Evolutionary conservation across 2,888 invertebrate genomes (phyloP).

Genomic region (Plagodis dolabraria): DNA sequence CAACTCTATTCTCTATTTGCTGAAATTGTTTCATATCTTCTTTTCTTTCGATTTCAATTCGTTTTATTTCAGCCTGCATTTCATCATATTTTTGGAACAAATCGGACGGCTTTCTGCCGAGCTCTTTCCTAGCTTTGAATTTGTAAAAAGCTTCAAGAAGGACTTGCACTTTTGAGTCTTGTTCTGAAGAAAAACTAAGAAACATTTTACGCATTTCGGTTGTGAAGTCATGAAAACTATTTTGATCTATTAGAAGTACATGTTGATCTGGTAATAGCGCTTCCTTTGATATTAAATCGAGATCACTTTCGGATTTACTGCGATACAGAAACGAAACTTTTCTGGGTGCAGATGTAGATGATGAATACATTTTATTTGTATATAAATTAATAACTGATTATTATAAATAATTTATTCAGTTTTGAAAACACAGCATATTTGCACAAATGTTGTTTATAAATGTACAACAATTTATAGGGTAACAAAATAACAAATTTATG

Average conservation of each 20-base stretch:
- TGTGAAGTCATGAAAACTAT: slow-evolving; percentile 16
- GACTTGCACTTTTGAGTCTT: slow-evolving; percentile 6
- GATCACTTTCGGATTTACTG: slow-evolving; percentile 12
- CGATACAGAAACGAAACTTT: slow-evolving; percentile 1
- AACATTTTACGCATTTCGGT: slow-evolving; percentile 22
- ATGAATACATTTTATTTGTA: too few species aligned
- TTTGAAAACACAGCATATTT: too few species aligned
- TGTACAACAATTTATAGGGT: too few species aligned
- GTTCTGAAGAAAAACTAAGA: slow-evolving; percentile 14
- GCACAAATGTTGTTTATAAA: too few species aligned
- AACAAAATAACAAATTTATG: too few species aligned
- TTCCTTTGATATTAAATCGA: slow-evolving; percentile 17
- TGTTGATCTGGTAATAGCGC: slow-evolving; percentile 2
- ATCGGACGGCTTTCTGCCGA: slow-evolving; percentile 1
- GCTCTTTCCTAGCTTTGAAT: slow-evolving; percentile 8
- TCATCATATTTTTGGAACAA: slow-evolving; percentile 14
- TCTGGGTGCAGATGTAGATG: too few species aligned
- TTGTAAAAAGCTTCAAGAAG: slow-evolving; percentile 16
- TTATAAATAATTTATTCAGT: too few species aligned
- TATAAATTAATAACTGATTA: too few species aligned
- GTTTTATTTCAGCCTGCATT: slow-evolving; percentile 9
- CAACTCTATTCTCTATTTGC: slow-evolving; percentile 9
- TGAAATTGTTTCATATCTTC: background rate
- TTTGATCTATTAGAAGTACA: slow-evolving; percentile 13
- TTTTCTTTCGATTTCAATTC: slow-evolving; percentile 8